Conservation (phyloP, 2,113 vertebrate genomes). For the Python bivittatus region DNA sequence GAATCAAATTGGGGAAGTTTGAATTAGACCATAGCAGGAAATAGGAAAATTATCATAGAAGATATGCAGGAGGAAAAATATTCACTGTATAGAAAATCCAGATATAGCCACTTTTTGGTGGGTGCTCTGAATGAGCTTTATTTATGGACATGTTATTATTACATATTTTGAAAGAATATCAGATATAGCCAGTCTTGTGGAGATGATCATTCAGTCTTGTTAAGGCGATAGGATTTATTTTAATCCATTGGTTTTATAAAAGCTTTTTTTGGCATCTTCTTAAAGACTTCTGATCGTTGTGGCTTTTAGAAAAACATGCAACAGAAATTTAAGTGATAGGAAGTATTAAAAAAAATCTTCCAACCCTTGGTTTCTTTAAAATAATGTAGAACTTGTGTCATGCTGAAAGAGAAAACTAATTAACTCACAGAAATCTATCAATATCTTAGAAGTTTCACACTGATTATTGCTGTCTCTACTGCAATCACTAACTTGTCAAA, state of each 20-base stretch:
- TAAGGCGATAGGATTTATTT: not conserved
- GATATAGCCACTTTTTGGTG: not conserved
- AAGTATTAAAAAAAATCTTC: not conserved
- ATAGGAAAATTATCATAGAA: not conserved
- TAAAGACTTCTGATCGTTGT: slow-evolving; percentile 1
- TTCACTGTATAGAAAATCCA: not conserved
- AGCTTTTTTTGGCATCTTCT: slow-evolving; percentile 23
- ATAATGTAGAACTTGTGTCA: not conserved
- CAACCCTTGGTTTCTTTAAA: not conserved
- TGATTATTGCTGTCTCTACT: not conserved
- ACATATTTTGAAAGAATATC: not conserved
- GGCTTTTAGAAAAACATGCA: not conserved
- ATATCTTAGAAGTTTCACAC: not conserved
- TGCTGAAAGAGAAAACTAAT: slow-evolving; percentile 3
- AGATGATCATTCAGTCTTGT: not conserved
- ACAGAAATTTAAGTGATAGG: not conserved
- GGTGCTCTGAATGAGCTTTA: not conserved
- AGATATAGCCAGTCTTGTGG: not conserved
- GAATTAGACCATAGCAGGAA: not conserved
- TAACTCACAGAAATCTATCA: slow-evolving; percentile 5
- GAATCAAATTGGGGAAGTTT: not conserved
- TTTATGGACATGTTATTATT: not conserved
- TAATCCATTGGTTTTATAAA: not conserved
- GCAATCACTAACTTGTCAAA: not conserved
- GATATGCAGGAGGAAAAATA: not conserved